phyloP scores from a whole-genome alignment of 2,888 invertebrate species.

The Cephus sareptanus region DNA sequence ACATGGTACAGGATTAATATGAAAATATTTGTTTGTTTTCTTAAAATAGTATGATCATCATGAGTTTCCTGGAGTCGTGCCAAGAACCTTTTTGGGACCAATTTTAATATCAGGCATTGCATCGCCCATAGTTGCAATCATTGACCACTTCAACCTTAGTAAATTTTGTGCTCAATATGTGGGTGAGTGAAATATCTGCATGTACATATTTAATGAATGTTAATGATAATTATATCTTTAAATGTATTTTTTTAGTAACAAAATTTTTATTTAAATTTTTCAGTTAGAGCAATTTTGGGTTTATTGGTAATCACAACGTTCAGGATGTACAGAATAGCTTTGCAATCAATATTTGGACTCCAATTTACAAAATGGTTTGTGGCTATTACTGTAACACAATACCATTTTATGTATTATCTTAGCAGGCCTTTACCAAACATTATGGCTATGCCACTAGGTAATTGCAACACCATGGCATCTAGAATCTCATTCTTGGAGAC shows the following conservation, averaged over 20 bases:
- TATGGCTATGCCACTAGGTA: constrained; percentile 92
- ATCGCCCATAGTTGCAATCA: constrained; percentile 78
- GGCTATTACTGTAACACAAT: constrained; percentile 89
- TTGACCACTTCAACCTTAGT: constrained; percentile 76
- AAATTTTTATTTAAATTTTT: constrained; percentile 54
- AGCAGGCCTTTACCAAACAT: constrained; percentile 95
- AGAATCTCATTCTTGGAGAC: not conserved
- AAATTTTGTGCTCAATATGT: constrained; percentile 92
- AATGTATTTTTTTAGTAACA: constrained; percentile 29
- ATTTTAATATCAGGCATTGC: constrained; percentile 82
- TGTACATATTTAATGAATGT: not conserved
- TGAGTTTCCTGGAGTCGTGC: constrained; percentile 97
- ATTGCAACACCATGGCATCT: constrained; percentile 41
- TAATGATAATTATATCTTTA: constrained; percentile 16
- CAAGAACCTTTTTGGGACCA: constrained; percentile 95
- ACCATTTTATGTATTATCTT: constrained; percentile 98
- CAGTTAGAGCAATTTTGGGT: constrained; percentile 87
- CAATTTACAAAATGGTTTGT: constrained; percentile 86
- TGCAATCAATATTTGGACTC: constrained; percentile 82
- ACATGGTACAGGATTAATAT: too few species aligned
- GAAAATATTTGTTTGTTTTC: constrained; percentile 14
- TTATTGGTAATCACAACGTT: constrained; percentile 81
- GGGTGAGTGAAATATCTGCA: constrained; percentile 70
- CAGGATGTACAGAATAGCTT: constrained; percentile 77
- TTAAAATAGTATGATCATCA: constrained; percentile 93